A percentile compares a stretch with the other conserved stretches of the same genome.
Evolutionary conservation across 2,113 vertebrate genomes (phyloP).

Genomic region (Seriola rivoliana): DNA sequence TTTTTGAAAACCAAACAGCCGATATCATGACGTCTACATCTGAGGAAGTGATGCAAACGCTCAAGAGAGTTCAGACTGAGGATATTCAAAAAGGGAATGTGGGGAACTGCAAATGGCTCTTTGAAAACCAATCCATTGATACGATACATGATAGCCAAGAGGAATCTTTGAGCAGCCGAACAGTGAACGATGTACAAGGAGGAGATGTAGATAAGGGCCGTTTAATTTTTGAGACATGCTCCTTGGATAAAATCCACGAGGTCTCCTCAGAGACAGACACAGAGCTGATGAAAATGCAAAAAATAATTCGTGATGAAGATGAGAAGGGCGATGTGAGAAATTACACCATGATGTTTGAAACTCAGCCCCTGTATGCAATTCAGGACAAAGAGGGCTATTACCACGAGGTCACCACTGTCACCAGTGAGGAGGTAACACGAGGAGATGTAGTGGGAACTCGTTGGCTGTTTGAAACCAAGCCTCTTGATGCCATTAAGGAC

Average conservation of each 20-base stretch:
- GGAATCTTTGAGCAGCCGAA: constrained; percentile 75
- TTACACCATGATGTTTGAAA: constrained; percentile 93
- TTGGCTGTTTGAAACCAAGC: constrained; percentile 96
- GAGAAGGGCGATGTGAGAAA: constrained; percentile 90
- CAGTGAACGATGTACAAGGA: constrained; percentile 89
- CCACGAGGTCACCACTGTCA: constrained; percentile 94
- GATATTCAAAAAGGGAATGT: constrained; percentile 93
- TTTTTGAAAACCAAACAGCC: constrained; percentile 91
- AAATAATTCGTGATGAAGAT: constrained; percentile 81
- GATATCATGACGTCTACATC: constrained; percentile 90
- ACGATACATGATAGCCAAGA: constrained; percentile 83
- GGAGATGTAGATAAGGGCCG: constrained; percentile 90
- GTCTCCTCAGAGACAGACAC: constrained; percentile 76
- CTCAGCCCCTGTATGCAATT: constrained; percentile 92
- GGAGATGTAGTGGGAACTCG: constrained; percentile 91
- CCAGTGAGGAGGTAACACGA: constrained; percentile 90
- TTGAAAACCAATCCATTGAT: constrained; percentile 92
- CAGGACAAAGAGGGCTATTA: constrained; percentile 91
- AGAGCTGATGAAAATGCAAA: constrained; percentile 75
- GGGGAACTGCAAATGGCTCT: constrained; percentile 89
- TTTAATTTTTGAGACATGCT: constrained; percentile 92
- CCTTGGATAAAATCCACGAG: constrained; percentile 90
- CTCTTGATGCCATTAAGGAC: constrained; percentile 90
- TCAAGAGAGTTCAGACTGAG: constrained; percentile 86
- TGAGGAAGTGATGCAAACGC: constrained; percentile 87